Base-by-base conservation (phyloP, 2,888 invertebrate species). In the Anodontia alba region DNA sequence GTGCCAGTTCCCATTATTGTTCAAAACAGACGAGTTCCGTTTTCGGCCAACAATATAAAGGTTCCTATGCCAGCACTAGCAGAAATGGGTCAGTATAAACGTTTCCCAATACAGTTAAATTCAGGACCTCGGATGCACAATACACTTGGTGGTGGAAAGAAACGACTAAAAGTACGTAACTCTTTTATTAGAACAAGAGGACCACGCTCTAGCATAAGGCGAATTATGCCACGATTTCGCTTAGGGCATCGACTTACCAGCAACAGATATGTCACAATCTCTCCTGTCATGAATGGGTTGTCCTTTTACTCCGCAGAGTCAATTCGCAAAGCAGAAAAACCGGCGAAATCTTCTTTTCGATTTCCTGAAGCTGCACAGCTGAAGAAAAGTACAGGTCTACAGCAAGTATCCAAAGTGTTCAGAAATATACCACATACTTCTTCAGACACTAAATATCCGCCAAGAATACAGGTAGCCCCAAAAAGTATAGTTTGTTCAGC, bases 401-500 rank as follows among this genome's bases (percentile, higher is more conserved):
- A 38, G 12, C 38, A 38, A 38, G 12, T 38, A 38, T 12, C 38
- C 12, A 12, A 38, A 12, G 38, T 5, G 12, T 12, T 8, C 5
- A 12, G 5, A 8, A 38, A 38, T 8, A 38, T 12, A 38, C 7
- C 5, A 12, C 7, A 5, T 8, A 8, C 12, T 5, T 12, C 38
- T 38, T 8, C 7, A 5, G 38, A 38, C 38, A 38, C 5, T 8
- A 38, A 38, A 12, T 46, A 20, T 20, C 3, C 46, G 3, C 17
- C 46, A 20, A 3, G 15, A 8, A 2, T 17, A 46, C 46, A 54
- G 8, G 62, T 33, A 29, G 17, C 33, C 10, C 62, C 62, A 2
- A 31, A 29, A 17, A 43, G 29, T 12, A 29, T 79, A 5, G 33
- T 23, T 7, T 79, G 79, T 62, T 72, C 69, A 54, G 78, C 78